Percentiles rank a stretch among this genome's conserved stretches.
Evolutionary conservation across 2,797 vertebrate species (phyloP).

Genomic region (Karalla daura): DNA sequence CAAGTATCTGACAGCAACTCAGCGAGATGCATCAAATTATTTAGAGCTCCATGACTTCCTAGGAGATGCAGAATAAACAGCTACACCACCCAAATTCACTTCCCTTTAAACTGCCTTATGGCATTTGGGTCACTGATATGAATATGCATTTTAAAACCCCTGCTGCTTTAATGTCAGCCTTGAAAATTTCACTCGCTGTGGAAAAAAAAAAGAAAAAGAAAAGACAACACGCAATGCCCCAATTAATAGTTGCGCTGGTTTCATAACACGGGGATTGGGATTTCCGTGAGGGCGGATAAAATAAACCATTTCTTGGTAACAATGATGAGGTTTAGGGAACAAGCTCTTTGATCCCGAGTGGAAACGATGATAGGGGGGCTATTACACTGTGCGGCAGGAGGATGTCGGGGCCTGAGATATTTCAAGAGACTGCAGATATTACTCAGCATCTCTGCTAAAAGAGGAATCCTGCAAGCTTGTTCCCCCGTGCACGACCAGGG

Average conservation of each 20-base stretch:
- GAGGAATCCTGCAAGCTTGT: conserved; percentile 36
- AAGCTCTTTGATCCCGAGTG: conserved; percentile 49
- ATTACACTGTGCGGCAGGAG: conserved; percentile 31
- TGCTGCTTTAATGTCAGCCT: conserved; percentile 38
- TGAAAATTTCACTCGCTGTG: conserved; percentile 28
- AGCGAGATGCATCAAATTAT: conserved; percentile 50
- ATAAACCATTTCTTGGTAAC: conserved; percentile 26
- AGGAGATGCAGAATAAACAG: conserved; percentile 31
- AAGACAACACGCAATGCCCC: conserved; percentile 9
- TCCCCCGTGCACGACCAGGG: conserved; percentile 32
- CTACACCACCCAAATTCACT: conserved; percentile 17
- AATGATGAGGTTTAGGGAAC: conserved; percentile 33
- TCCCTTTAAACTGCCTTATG: conserved; percentile 9
- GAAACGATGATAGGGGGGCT: conserved; percentile 49
- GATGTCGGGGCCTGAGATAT: conserved; percentile 37
- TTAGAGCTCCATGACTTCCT: conserved; percentile 35
- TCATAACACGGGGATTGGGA: conserved; percentile 40
- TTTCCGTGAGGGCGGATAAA: conserved; percentile 34
- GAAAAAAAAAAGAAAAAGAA: conserved; percentile 30
- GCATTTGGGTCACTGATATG: conserved; percentile 49
- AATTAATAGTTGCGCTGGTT: conserved; percentile 34
- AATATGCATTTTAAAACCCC: conserved; percentile 38
- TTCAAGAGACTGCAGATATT: conserved; percentile 49
- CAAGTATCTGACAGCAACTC: conserved; percentile 62
- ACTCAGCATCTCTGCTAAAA: conserved; percentile 62